Evolutionary conservation across 2,797 vertebrate species (phyloP).

Genomic region (Rachycentron canadum): DNA sequence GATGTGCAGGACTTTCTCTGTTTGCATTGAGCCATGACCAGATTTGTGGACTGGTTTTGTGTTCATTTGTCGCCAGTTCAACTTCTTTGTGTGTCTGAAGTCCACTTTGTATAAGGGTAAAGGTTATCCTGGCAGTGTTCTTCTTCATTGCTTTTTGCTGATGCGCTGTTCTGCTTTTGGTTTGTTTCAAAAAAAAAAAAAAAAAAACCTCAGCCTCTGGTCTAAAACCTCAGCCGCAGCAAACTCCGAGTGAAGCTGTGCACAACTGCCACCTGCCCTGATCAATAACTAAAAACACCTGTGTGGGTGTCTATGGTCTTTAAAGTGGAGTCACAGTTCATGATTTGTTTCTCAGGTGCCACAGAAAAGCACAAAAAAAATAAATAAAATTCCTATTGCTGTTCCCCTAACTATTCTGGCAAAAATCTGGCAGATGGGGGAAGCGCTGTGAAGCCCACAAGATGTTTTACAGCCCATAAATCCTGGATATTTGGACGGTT

Average conservation of each 20-base stretch:
- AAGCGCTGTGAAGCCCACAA: constrained; percentile 30
- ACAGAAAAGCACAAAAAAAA: constrained; percentile 2
- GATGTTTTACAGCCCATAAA: constrained; percentile 70
- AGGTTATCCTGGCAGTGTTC: background rate
- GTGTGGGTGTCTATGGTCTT: background rate
- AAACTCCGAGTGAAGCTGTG: background rate
- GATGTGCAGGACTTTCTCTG: background rate
- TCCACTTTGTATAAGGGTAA: background rate
- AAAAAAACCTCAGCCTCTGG: no score
- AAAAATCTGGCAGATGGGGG: constrained; percentile 30
- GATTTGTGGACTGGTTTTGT: no score
- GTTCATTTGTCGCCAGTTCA: no score
- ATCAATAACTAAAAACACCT: constrained; percentile 1
- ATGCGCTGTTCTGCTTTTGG: background rate
- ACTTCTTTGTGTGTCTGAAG: constrained; percentile 8
- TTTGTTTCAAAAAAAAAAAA: no score
- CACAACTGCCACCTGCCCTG: background rate
- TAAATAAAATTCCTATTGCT: constrained; percentile 7
- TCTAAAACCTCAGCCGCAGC: background rate
- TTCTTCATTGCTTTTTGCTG: background rate
- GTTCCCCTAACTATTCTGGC: constrained; percentile 11
- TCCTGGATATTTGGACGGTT: constrained; percentile 70
- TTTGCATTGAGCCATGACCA: background rate
- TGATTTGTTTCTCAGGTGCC: background rate
- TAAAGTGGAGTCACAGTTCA: background rate